Evolutionary conservation across 2,113 vertebrate species (phyloP), one percentile per base, ranked within the genome.

Genomic region (Nesoenas mayeri): DNA sequence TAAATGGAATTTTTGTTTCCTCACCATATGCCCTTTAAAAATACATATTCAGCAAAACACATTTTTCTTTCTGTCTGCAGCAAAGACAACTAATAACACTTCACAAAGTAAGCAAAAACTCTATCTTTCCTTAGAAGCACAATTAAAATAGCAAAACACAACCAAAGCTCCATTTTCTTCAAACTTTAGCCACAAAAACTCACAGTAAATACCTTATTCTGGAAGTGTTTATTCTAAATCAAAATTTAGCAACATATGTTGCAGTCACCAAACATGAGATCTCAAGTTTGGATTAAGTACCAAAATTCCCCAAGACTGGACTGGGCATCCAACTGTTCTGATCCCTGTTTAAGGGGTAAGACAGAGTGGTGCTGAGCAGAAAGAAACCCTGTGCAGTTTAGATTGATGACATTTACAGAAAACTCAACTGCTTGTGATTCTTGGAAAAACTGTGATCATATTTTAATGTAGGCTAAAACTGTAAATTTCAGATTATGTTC

Each of bases 1-100:
- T 85, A 97, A 96, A 96, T 91, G 57, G 47, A 66, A 89, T 85
- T 95, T 97, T 90, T 95, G 70, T 96, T 96, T 95, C 72, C 82
- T 85, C 13, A 70, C 53, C 50, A 75, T 65, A 79, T 90, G 78
- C 34, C 71, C 89, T 92, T 96, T 96, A 94, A 96, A 97, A 95
- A 88, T 25, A 94, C 32, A 86, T 42, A 88, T 90, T 89, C 89
- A 92, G 89, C 89, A 97, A 92, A 95, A 91, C 60, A 93, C 14
- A 54, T 42, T 78, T 88, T 95, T 85, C 85, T 95, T 77, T 74
- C 62, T 89, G 56, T 87, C 17, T 19, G 44, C 14, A 87, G 67
- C 25, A 96, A 94, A 93, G 92, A 73, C 83, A 96, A 95, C 56
- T 94, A 96, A 96, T 92, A 95, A 95, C 81, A 97, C 77, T 89